Conservation (phyloP, 64 coral and sea anemone genomes). For the Montipora capricornis region DNA sequence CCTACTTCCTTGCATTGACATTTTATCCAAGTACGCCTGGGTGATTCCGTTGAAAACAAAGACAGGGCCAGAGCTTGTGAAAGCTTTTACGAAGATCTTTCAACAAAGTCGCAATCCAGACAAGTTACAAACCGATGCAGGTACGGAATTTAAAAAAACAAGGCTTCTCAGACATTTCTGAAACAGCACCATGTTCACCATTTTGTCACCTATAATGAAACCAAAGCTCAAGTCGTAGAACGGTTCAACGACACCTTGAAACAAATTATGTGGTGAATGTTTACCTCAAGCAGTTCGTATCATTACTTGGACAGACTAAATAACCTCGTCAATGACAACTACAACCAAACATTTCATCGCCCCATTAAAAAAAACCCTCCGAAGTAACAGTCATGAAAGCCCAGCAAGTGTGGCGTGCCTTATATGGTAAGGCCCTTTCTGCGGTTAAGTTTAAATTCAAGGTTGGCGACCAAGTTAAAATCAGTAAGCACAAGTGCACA, state of each 20-base stretch:
- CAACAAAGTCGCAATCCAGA: conserved; percentile 8
- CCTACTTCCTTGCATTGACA: conserved; percentile 1
- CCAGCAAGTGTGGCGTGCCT: conserved; percentile 38
- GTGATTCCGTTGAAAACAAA: not conserved
- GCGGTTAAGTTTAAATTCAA: conserved; percentile 28
- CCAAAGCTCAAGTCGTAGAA: conserved; percentile 42
- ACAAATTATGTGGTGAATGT: conserved; percentile 30
- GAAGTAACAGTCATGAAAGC: conserved; percentile 39
- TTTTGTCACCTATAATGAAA: conserved; percentile 56
- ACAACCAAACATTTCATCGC: conserved; percentile 39
- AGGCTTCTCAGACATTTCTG: conserved; percentile 27
- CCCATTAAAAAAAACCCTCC: conserved; percentile 21
- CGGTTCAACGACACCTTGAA: conserved; percentile 23
- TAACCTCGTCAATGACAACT: conserved; percentile 22
- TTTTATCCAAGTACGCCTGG: too few species aligned
- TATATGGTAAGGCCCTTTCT: conserved; percentile 19
- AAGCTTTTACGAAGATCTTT: conserved; percentile 44
- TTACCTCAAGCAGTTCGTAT: conserved; percentile 32
- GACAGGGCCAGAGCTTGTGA: not conserved
- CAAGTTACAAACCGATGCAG: conserved; percentile 21
- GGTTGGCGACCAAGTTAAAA: conserved; percentile 47
- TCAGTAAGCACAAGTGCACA: conserved; percentile 34
- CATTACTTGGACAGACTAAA: conserved; percentile 43
- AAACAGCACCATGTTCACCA: conserved; percentile 9
- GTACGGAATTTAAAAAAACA: conserved; percentile 49